Evolutionary conservation across 1,140 invertebrate species (phyloP), one percentile per base, ranked within the genome.

Genomic region (Hylyphantes graminicola): DNA sequence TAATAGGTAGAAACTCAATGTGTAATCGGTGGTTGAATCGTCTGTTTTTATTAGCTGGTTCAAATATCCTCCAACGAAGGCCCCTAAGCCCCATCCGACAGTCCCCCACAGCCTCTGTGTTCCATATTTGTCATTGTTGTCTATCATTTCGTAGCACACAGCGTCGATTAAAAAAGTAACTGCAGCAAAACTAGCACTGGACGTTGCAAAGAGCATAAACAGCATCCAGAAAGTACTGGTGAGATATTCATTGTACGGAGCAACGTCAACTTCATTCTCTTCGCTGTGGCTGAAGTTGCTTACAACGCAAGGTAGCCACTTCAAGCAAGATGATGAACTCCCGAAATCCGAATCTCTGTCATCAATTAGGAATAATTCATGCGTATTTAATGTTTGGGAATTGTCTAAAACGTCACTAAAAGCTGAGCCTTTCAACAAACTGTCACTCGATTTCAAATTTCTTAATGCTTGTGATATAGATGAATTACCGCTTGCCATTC

Each of bases 11-110:
- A 77, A 85, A 21, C 74, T 72, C 2, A 57, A 11, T 10, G 65
- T 19, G 17, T 85, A 85, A 73, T 85, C 74, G 7, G 64, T 61
- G 91, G 0, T 92, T 9, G 50, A 35, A 17, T 61, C 4, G 7
- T 57, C 53, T 48, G 21, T 17, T 15, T 21, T 76, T 7, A 54
- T 48, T 11, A 84, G 9, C n/a, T 86, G 50, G 15, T 86, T 86
- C 10, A 85, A 2, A 17, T 75, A 86, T 11, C 77, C 78, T 19
- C 77, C 72, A 48, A 51, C 68, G 2, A 86, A 51, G 11, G 78
- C 61, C 0, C 77, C 78, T 13, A 76, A 10, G 10, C 77, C 85
- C 77, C 77, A 86, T 15, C 85, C 85, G 2, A 86, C 57, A 7
- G 77, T 81, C 0, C 78, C 77, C 85, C 85, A 86, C 13, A 86